Evolutionary conservation across 2,797 vertebrate species (phyloP), one percentile per base, ranked within the genome.

Genomic region (Onychomys arenicola): DNA sequence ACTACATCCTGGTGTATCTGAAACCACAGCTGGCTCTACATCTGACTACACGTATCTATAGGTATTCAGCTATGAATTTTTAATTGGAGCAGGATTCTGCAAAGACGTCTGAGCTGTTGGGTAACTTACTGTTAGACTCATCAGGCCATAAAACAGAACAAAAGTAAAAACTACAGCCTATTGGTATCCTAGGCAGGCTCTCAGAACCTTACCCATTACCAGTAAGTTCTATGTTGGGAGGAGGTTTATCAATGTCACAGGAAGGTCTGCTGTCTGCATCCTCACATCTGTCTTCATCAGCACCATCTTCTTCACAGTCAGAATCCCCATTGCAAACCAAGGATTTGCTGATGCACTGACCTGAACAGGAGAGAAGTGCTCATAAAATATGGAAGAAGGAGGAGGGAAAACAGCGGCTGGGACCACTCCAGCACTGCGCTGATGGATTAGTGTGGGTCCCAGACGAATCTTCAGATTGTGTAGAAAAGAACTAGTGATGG

Each of bases 301-400:
- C 96, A 76, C 99, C 98, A 32, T 99, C 99, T 73, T 99, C 99
- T 77, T 99, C 99, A 98, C 99, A 99, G 97, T 99, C 99, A 69
- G 99, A 99, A 98, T 99, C 99, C 1, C 99, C 99, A 27, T 99
- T 99, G 98, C 99, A 99, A 92, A 99, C 98, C 97, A 99, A 98
- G 40, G 98, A 98, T 82, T 71, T 98, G 96, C 99, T 99, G 97
- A 99, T 99, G 86, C 99, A 99, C 97, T 99, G 99, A 95, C 99
- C 99, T 97, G 97, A 55, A 88, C 96, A 63, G 32, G 92, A 80
- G 19, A 92, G 89, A 82, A 77, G 14, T 29, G 14, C 1, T 12
- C 81, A 17, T 34, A 71, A 61, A 65, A 93, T 85, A 57, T n/a
- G 40, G 73, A 93, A 83, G n/a, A 89, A 6, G 37, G 11, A 37